Percentiles rank a stretch among this genome's conserved stretches.
Evolutionary conservation across 2,888 invertebrate genomes (phyloP).

Genomic region (Leptopilina drosophilae): DNA sequence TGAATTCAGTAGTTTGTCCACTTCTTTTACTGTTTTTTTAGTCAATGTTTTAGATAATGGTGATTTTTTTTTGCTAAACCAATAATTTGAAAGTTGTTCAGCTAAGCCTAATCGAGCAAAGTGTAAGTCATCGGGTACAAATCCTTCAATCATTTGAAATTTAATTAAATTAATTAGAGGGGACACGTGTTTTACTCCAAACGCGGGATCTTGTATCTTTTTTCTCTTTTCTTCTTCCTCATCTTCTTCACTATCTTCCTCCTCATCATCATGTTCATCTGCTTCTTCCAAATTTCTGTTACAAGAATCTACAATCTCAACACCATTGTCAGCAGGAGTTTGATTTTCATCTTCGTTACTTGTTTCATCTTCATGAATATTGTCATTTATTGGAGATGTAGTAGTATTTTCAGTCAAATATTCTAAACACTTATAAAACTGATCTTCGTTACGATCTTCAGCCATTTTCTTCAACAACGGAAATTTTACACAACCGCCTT

Average conservation of each 20-base stretch:
- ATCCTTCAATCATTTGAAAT: too few relatives aligned
- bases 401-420: background rate
- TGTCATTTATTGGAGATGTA: background rate
- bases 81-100: background rate
- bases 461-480: background rate
- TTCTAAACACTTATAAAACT: background rate
- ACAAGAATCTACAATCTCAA: background rate
- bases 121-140: too few relatives aligned
- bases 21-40: too few relatives aligned
- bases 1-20: background rate
- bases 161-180: too few relatives aligned
- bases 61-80: background rate
- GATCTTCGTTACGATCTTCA: too few relatives aligned
- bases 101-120: background rate
- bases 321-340: background rate
- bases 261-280: too few relatives aligned
- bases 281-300: too few relatives aligned
- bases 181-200: too few relatives aligned
- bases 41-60: background rate
- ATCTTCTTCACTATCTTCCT: too few relatives aligned
- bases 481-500: background rate
- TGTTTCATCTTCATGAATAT: too few relatives aligned
- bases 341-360: background rate
- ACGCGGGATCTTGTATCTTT: too few relatives aligned
- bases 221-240: too few relatives aligned